These are phyloP conservation scores for Albula goreensis DNA, from an alignment of 2,113 vertebrate species.

Conservation along the genomic window DNA sequence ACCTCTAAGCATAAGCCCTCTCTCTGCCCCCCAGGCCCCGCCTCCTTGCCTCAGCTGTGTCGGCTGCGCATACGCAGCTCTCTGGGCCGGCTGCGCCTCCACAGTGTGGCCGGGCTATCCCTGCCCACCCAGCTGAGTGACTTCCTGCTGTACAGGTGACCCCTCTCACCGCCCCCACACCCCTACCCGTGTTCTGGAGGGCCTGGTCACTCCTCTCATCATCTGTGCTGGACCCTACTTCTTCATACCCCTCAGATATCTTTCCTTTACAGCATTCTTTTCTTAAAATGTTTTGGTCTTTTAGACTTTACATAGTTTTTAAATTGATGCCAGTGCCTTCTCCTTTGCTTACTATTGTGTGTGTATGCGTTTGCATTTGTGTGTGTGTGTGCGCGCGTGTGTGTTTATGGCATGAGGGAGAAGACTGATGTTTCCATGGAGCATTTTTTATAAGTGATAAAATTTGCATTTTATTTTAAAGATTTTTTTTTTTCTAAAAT, in stretches of 20 bases:
- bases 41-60: constrained; percentile 79
- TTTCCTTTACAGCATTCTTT: no score
- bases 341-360: neutral
- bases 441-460: neutral
- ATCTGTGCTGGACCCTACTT: no score
- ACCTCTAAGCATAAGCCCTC: neutral
- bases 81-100: constrained; percentile 75
- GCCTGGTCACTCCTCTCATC: neutral
- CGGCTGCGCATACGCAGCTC: constrained; percentile 77
- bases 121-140: constrained; percentile 78
- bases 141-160: constrained; percentile 82
- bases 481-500: neutral
- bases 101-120: constrained; percentile 64
- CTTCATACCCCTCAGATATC: no score
- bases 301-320: no score
- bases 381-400: no score
- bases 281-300: no score
- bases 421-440: no score
- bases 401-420: no score
- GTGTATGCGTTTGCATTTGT: neutral
- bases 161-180: neutral
- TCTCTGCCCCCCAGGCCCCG: constrained; percentile 65
- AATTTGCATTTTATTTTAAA: neutral
- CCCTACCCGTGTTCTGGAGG: neutral
- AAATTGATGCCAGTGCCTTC: no score